Conservation (phyloP, 2,888 invertebrate species). For the Catocala sponsa region DNA sequence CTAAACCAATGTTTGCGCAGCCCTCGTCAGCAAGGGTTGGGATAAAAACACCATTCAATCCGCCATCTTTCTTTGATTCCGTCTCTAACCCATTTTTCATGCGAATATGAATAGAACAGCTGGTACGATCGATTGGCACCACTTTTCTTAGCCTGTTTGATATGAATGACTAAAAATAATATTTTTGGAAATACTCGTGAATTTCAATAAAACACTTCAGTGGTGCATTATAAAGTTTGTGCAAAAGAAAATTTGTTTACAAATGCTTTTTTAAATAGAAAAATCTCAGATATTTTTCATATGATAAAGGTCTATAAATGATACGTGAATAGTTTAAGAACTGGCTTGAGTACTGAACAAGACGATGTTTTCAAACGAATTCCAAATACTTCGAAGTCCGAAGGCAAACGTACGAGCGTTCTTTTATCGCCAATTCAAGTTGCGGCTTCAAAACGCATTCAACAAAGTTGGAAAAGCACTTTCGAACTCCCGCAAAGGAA, state of each 20-base stretch:
- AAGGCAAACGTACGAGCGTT: slow-evolving; percentile 32
- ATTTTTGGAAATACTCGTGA: slow-evolving; percentile 2
- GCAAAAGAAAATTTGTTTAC: not conserved
- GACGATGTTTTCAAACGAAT: slow-evolving; percentile 18
- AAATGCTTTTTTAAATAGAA: not conserved
- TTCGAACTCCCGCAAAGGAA: slow-evolving; percentile 69
- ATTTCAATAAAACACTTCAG: slow-evolving; percentile 5
- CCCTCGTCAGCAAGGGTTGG: slow-evolving; percentile 80
- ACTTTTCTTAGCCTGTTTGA: slow-evolving; percentile 60
- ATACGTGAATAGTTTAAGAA: not conserved
- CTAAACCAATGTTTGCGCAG: slow-evolving; percentile 84
- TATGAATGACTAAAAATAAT: slow-evolving; percentile 52
- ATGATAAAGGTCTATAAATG: not conserved
- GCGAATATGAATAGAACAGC: slow-evolving; percentile 75
- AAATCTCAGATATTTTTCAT: too few species aligned
- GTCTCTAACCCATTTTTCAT: slow-evolving; percentile 69
- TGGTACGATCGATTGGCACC: slow-evolving; percentile 63
- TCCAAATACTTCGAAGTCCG: slow-evolving; percentile 17
- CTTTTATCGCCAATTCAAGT: slow-evolving; percentile 49
- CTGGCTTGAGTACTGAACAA: slow-evolving; percentile 8
- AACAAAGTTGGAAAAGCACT: slow-evolving; percentile 61
- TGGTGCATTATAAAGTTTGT: not conserved
- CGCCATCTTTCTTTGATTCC: slow-evolving; percentile 75
- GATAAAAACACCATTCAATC: slow-evolving; percentile 74
- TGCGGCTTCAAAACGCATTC: slow-evolving; percentile 50